Base-by-base conservation (phyloP, 2,113 vertebrate genomes). In the Callionymus lyra region DNA sequence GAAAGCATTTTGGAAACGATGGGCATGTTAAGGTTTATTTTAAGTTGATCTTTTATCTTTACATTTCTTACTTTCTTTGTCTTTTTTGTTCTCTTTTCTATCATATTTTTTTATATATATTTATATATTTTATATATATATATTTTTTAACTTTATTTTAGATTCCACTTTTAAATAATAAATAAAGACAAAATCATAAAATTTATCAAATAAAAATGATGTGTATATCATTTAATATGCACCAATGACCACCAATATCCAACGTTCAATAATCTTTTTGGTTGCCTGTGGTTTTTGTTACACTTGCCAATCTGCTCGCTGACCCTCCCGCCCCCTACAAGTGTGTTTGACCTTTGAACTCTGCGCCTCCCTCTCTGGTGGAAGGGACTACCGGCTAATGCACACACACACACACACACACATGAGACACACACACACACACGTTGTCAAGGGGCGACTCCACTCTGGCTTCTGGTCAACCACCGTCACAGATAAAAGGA, bases 311-410 rank as follows among this genome's bases (percentile, higher is more conserved):
- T 81, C 84, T 87, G 81, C 56, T 85, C 82, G 50, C 56, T 90
- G 85, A 90, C 84, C 87, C n/a, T n/a, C n/a, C n/a, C n/a, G n/a
- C n/a, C n/a, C 82, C 47, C 40, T 61, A 65, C 70, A 53, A 59
- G 76, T 79, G 77, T 84, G 68, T 83, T 89, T 91, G 87, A 87
- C 87, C 87, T 84, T 76, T 86, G 81, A 89, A 84, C 84, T 74
- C 70, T 65, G 47, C 6, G 47, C 80, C 80, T 82, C 71, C 75
- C 79, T 78, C 83, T 74, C 77, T 81, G 78, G 84, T 86, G 82
- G 65, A 68, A 63, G 59, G 59, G 42, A 27, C 49, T 38, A 34
- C 44, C 44, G 55, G 43, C 42, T 36, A 17, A 34, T 50, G 51
- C 56, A 64, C 62, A 35, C 44, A 54, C 50, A 50, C 63, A 56